Conservation (phyloP, 1,140 invertebrate genomes). For the Episyrphus balteatus region DNA sequence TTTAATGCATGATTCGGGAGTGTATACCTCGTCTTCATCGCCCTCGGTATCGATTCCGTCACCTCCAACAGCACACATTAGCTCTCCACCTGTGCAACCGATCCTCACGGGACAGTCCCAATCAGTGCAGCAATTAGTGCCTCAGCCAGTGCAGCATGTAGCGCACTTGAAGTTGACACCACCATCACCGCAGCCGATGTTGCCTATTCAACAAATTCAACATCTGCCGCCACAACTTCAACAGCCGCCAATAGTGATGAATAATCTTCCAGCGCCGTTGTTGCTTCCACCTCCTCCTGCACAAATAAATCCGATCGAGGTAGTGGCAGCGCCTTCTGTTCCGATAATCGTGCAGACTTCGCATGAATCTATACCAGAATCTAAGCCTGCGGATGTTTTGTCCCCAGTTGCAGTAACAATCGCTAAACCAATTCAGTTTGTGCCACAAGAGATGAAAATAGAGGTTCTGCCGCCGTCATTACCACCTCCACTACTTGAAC, state of each 20-base stretch:
- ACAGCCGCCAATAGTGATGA: slow-evolving; percentile 16
- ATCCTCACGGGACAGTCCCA: slow-evolving; percentile 8
- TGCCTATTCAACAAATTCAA: background rate
- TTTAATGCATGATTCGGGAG: slow-evolving; percentile 31
- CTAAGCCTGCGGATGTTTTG: no score
- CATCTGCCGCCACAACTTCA: background rate
- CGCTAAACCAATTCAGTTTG: no score
- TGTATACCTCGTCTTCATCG: slow-evolving; percentile 32
- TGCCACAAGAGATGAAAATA: background rate
- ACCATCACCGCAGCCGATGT: background rate
- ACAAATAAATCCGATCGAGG: background rate
- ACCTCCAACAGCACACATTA: slow-evolving; percentile 22
- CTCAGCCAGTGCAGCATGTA: slow-evolving; percentile 13
- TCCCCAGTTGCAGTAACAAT: no score
- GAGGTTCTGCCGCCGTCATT: background rate
- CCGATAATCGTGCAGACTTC: no score
- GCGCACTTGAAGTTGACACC: background rate
- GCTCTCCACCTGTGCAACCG: slow-evolving; percentile 17
- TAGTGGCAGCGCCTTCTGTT: no score
- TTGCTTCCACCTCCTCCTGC: slow-evolving; percentile 21
- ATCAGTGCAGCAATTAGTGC: slow-evolving; percentile 19
- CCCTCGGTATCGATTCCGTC: slow-evolving; percentile 32
- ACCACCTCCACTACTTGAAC: background rate
- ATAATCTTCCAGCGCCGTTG: slow-evolving; percentile 23
- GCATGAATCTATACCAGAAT: no score